These are phyloP conservation scores for Drosophila merina DNA, from an alignment of 2,888 invertebrate species.

Conservation along the genomic window DNA sequence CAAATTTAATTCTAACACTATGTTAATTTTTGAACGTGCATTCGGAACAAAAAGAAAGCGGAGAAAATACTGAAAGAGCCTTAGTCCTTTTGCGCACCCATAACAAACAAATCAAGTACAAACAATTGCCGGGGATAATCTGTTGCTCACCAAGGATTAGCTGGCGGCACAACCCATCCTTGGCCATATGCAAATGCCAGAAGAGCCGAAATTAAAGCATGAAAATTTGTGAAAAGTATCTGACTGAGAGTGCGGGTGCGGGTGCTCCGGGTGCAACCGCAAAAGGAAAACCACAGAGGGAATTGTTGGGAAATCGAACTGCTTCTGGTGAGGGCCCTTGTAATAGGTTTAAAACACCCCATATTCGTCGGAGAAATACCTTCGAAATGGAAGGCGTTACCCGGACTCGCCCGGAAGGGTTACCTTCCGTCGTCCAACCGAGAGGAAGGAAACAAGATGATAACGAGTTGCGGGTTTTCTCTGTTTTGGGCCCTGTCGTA, in stretches of 20 bases:
- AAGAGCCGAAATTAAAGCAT: conserved; percentile 69
- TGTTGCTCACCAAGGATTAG: conserved; percentile 74
- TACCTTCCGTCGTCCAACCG: conserved; percentile 27
- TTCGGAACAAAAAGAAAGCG: conserved; percentile 15
- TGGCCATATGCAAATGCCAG: conserved; percentile 58
- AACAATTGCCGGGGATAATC: conserved; percentile 81
- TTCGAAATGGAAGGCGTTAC: conserved; percentile 52
- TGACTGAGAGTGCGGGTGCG: conserved; percentile 41
- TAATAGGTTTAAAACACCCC: conserved; percentile 80
- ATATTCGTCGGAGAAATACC: conserved; percentile 35
- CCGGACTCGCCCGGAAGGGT: conserved; percentile 56
- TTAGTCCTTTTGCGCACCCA: conserved; percentile 48
- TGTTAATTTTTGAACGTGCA: conserved; percentile 7
- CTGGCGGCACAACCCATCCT: conserved; percentile 40
- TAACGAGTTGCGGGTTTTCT: conserved; percentile 73
- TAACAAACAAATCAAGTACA: conserved; percentile 76
- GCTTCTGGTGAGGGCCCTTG: conserved; percentile 56
- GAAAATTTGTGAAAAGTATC: conserved; percentile 64
- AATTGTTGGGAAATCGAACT: conserved; percentile 6
- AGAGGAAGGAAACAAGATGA: conserved; percentile 47
- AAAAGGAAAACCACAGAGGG: conserved; percentile 59
- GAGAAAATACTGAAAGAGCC: conserved; percentile 27
- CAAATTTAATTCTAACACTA: too few species aligned
- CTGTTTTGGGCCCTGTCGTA: conserved; percentile 49
- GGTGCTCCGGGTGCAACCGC: conserved; percentile 54